These are phyloP conservation scores for Drosophila aldrichi DNA, from an alignment of 2,888 invertebrate species.

Conservation along the genomic window DNA sequence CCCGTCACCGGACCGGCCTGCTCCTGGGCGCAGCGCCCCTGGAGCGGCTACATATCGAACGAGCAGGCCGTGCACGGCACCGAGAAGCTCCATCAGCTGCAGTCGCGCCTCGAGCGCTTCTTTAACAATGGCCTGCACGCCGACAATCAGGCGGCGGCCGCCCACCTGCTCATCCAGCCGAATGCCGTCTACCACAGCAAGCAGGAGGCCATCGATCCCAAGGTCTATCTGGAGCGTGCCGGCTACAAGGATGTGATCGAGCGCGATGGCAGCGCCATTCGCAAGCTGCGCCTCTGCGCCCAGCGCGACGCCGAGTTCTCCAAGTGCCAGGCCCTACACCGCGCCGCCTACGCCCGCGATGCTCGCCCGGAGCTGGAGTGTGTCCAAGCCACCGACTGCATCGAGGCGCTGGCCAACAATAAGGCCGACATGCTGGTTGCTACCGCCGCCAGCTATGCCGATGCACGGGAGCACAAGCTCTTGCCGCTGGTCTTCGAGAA, in stretches of 20 bases:
- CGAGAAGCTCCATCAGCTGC: conserved; percentile 80
- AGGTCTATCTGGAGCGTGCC: conserved; percentile 88
- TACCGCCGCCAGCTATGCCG: conserved; percentile 65
- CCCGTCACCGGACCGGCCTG: conserved; percentile 89
- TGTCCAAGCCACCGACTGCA: conserved; percentile 87
- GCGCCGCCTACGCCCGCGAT: conserved; percentile 91
- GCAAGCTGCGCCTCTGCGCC: conserved; percentile 89
- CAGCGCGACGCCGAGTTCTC: conserved; percentile 88
- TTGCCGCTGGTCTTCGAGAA: conserved; percentile 83
- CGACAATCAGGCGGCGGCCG: conserved; percentile 80
- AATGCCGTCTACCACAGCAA: conserved; percentile 86
- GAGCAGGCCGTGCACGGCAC: conserved; percentile 85
- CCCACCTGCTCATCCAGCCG: conserved; percentile 88
- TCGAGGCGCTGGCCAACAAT: conserved; percentile 71
- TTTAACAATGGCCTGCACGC: conserved; percentile 83
- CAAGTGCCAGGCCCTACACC: conserved; percentile 91
- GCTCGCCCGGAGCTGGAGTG: conserved; percentile 93
- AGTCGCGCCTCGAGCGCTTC: conserved; percentile 83
- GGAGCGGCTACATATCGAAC: conserved; percentile 92
- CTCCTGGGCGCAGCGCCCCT: conserved; percentile 94
- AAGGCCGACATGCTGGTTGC: conserved; percentile 81
- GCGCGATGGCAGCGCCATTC: conserved; percentile 90
- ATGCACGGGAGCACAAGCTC: conserved; percentile 72
- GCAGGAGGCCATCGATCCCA: conserved; percentile 86
- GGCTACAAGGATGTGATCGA: conserved; percentile 90